These are phyloP conservation scores for Cnemophilus loriae DNA, from an alignment of 2,113 vertebrate species.

Conservation along the genomic window DNA sequence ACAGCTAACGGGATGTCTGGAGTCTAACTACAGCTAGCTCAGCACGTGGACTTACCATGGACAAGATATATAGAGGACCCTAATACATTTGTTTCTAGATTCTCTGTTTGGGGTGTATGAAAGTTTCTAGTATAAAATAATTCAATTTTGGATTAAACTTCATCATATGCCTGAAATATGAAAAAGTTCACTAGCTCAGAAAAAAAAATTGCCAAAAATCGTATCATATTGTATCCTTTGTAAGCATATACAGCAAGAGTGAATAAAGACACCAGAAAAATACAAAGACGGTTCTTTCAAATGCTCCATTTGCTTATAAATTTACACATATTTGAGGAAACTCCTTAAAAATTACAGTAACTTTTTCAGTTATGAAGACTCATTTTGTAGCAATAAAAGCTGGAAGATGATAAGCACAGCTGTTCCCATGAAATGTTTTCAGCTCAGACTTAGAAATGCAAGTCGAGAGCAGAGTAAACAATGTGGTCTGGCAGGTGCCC, in stretches of 20 bases:
- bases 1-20: neutral
- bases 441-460: neutral
- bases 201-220: neutral
- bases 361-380: neutral
- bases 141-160: neutral
- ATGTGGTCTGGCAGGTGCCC: neutral
- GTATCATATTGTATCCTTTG: neutral
- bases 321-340: neutral
- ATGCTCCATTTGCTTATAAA: neutral
- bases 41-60: neutral
- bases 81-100: neutral
- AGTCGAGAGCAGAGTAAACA: neutral
- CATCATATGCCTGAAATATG: neutral
- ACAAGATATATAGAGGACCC: rapidly evolving
- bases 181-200: neutral
- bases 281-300: neutral
- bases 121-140: neutral
- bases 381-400: neutral
- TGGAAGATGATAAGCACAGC: neutral
- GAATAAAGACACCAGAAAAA: neutral
- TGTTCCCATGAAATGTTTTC: neutral
- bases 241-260: neutral
- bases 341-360: neutral
- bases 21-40: neutral
- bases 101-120: neutral